These are phyloP conservation scores for Diarsia brunnea DNA, from an alignment of 2,888 invertebrate genomes.

Conservation along the genomic window DNA sequence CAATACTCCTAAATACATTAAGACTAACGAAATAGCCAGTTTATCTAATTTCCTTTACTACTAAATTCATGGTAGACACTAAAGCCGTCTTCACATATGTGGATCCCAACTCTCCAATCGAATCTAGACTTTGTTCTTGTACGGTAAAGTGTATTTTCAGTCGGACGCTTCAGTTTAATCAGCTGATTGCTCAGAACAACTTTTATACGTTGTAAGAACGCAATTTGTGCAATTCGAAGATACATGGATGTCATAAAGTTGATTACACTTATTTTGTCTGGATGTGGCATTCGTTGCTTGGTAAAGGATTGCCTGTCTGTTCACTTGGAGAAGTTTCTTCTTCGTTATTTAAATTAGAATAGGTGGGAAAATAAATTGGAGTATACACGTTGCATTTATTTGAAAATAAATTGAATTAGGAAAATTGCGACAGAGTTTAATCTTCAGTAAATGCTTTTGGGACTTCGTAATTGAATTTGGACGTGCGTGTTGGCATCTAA, in stretches of 20 bases:
- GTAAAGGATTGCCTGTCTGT: conserved; percentile 33
- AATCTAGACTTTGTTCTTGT: conserved; percentile 45
- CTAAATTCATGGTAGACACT: conserved; percentile 65
- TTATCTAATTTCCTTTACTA: conserved; percentile 66
- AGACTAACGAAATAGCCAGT: conserved; percentile 59
- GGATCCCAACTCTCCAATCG: conserved; percentile 10
- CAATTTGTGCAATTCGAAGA: conserved; percentile 77
- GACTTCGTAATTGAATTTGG: conserved; percentile 45
- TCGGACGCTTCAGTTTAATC: conserved; percentile 61
- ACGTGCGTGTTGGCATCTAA: conserved; percentile 26
- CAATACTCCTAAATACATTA: conserved; percentile 60
- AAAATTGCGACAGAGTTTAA: conserved; percentile 48
- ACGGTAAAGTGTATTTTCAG: conserved; percentile 45
- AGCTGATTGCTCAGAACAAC: conserved; percentile 73
- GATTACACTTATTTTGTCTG: conserved; percentile 61
- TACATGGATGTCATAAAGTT: conserved; percentile 69
- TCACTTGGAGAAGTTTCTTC: conserved; percentile 9
- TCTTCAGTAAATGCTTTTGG: conserved; percentile 34
- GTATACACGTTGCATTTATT: conserved; percentile 30
- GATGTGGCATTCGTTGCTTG: conserved; percentile 61
- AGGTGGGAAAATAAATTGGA: conserved; percentile 31
- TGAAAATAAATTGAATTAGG: conserved; percentile 43
- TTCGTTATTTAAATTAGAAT: conserved; percentile 36
- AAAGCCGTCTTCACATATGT: conserved; percentile 65
- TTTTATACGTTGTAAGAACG: conserved; percentile 83